A percentile compares a stretch with the other conserved stretches of the same genome.
phyloP scores from a whole-genome alignment of 1,140 invertebrate genomes.

The Scaptomyza montana region DNA sequence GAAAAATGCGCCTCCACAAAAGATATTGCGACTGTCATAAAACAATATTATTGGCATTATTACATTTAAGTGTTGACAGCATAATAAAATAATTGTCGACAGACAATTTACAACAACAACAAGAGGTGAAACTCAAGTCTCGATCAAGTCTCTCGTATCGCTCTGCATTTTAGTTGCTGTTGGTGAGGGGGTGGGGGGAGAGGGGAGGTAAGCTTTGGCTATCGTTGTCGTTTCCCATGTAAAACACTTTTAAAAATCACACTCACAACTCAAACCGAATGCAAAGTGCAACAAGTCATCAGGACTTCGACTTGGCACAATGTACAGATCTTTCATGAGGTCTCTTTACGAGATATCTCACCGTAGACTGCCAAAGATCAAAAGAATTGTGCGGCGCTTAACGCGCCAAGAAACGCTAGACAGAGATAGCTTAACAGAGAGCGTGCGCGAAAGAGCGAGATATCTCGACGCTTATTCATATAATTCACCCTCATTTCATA shows the following conservation, averaged over 20 bases:
- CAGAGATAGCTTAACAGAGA: conserved; percentile 25
- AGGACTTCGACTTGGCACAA: conserved; percentile 49
- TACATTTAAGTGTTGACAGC: conserved; percentile 84
- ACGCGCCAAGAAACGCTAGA: conserved; percentile 44
- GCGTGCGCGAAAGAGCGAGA: conserved; percentile 10
- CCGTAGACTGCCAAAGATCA: conserved; percentile 57
- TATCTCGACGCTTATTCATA: conserved; percentile 76
- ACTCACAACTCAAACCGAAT: conserved; percentile 80
- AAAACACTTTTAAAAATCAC: conserved; percentile 83
- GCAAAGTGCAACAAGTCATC: conserved; percentile 77
- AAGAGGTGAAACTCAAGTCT: conserved; percentile 5
- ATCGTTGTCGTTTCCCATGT: conserved; percentile 79
- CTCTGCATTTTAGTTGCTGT: conserved; percentile 17
- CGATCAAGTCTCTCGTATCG: conserved; percentile 27
- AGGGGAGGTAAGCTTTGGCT: conserved; percentile 6
- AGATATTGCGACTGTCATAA: conserved; percentile 83
- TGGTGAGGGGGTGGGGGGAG: not conserved
- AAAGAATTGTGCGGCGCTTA: conserved; percentile 80
- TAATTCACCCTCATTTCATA: conserved; percentile 84
- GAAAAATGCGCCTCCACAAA: conserved; percentile 65
- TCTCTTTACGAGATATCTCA: conserved; percentile 13
- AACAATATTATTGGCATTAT: conserved; percentile 84
- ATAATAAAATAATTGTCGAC: conserved; percentile 84
- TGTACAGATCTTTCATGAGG: conserved; percentile 73
- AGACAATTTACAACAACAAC: conserved; percentile 74